Evolutionary conservation across 2,797 vertebrate species (phyloP), one percentile per base, ranked within the genome.

Genomic region (Streptopelia turtur): DNA sequence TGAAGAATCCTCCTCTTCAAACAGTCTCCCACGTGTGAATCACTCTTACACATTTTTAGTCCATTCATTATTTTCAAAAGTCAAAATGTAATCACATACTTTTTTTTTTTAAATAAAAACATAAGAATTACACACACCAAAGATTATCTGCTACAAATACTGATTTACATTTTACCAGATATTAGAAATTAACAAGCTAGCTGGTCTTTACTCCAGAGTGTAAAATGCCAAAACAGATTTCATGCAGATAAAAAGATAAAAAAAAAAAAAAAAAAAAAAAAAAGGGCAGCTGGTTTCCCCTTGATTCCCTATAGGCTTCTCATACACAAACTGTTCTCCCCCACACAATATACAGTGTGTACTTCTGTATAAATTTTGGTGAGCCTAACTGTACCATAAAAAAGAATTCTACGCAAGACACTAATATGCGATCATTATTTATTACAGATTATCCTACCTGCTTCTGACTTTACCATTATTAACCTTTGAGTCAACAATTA

Each of bases 1-100:
- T 91, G 60, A 80, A 76, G 15, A 94, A 91, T 43, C 77, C 85
- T 95, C 94, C 83, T 84, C 94, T 94, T 95, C 95, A 94, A 95
- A 74, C 66, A 83, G 63, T 47, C 93, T 95, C 91, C 93, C 83
- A 88, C 71, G 7, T 82, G 43, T 94, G 87, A 97, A 90, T 95
- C 93, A 93, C 43, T 82, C 47, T 56, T 31, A 59, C 5, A 21
- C 90, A 96, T 94, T 96, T 96, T 93, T 91, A 96, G 95, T 56
- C 70, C 87, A 95, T 94, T 96, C 95, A 94, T 84, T 94, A 64
- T 63, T 91, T 94, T 80, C 35, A 75, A 49, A 86, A 88, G 41
- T 59, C 39, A 72, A 87, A 91, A 75, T 25, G 9, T 17, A 91
- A 87, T 16, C 16, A 63, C 35, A 57, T 28, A 47, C 6, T 11